These are phyloP conservation scores for Nannoperca australis DNA, from an alignment of 2,797 vertebrate species.

Conservation along the genomic window DNA sequence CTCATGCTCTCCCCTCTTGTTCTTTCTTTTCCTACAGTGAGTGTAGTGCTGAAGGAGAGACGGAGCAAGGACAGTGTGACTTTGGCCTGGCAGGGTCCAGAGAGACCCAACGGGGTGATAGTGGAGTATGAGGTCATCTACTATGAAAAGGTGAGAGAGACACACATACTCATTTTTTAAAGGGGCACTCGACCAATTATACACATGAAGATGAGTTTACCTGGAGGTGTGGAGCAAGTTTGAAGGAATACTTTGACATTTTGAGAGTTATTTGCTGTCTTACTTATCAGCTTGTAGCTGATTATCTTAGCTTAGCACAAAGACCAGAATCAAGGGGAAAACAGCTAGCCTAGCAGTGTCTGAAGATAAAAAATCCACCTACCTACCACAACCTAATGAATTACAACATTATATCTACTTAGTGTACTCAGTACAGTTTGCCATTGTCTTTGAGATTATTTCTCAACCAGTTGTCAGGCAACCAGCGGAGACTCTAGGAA, in stretches of 20 bases:
- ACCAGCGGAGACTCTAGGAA: neutral
- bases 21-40: conserved; percentile 77
- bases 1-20: neutral
- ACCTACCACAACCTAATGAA: neutral
- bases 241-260: neutral
- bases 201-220: neutral
- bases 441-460: neutral
- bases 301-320: conserved; percentile 5
- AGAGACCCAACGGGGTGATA: conserved; percentile 85
- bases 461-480: neutral
- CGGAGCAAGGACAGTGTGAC: conserved; percentile 90
- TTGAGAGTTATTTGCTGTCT: neutral
- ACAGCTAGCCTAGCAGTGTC: neutral
- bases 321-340: neutral
- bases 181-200: conserved; percentile 7
- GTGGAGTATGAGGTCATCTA: conserved; percentile 91
- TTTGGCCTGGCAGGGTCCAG: conserved; percentile 89
- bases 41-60: conserved; percentile 89
- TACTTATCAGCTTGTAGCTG: neutral
- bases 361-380: neutral
- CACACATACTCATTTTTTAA: conserved; percentile 1
- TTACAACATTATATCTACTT: neutral
- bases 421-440: neutral
- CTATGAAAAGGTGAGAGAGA: conserved; percentile 88
- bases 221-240: neutral